Evolutionary conservation across 2,888 invertebrate species (phyloP).

Genomic region (Melieria omissa): DNA sequence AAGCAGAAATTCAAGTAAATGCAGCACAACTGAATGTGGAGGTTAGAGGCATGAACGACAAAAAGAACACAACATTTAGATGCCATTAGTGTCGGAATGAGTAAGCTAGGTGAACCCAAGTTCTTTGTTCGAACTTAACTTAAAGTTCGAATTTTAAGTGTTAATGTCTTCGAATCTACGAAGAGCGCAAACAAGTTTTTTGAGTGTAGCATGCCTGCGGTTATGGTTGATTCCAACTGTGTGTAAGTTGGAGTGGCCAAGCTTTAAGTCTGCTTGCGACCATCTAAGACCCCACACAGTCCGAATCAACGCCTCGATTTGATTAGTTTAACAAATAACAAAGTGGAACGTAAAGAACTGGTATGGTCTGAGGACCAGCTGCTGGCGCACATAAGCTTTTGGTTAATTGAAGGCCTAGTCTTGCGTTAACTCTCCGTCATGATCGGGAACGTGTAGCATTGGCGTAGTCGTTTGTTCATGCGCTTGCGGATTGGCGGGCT

Average conservation of each 20-base stretch:
- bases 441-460: constrained; percentile 12
- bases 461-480: constrained; percentile 24
- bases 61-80: constrained; percentile 30
- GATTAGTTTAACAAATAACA: no score
- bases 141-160: neutral
- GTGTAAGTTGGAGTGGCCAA: no score
- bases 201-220: constrained; percentile 5
- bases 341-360: constrained; percentile 2
- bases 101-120: constrained; percentile 16
- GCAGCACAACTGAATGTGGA: neutral
- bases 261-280: no score
- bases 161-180: constrained; percentile 18
- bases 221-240: constrained; percentile 2
- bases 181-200: neutral
- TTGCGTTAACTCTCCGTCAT: neutral
- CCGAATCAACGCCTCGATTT: no score
- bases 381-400: constrained; percentile 27
- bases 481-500: constrained; percentile 31
- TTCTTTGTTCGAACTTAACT: constrained; percentile 16
- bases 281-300: no score
- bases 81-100: constrained; percentile 40
- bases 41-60: neutral
- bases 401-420: constrained; percentile 6
- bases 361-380: constrained; percentile 9
- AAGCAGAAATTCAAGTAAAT: neutral